phyloP scores from a whole-genome alignment of 2,888 invertebrate genomes.

The Plebejus anna region DNA sequence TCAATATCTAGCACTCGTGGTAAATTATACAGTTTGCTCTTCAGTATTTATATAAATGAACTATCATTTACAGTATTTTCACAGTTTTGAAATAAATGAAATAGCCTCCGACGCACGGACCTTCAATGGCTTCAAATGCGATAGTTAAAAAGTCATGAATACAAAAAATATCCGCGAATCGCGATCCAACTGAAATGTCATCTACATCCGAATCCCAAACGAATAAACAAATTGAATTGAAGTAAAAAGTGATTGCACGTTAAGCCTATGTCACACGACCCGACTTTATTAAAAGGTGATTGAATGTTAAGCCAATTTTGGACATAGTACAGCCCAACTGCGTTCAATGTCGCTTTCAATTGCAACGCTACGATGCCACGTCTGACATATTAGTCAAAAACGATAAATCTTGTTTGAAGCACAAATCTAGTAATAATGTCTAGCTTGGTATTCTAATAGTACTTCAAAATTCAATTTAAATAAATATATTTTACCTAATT shows the following conservation, averaged over 20 bases:
- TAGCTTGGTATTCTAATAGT: no score
- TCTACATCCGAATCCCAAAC: conserved; percentile 15
- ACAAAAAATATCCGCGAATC: not conserved
- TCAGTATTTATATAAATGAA: not conserved
- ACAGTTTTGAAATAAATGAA: not conserved
- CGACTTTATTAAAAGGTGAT: not conserved
- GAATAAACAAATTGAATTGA: conserved; percentile 24
- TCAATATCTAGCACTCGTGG: no score
- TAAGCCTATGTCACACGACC: conserved; percentile 1
- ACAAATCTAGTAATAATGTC: not conserved
- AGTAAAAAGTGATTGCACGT: conserved; percentile 25
- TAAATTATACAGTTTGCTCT: no score
- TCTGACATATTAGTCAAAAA: not conserved
- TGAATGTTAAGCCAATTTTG: not conserved
- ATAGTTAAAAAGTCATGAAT: conserved; percentile 7
- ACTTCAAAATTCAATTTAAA: no score
- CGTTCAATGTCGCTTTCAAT: not conserved
- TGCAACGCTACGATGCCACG: not conserved
- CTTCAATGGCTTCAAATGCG: not conserved
- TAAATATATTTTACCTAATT: not conserved
- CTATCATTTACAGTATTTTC: not conserved
- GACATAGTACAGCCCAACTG: not conserved
- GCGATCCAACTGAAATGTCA: conserved; percentile 11
- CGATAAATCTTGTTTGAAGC: not conserved
- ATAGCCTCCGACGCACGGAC: not conserved